Percentiles rank a stretch among this genome's conserved stretches.
Evolutionary conservation across 2,888 invertebrate genomes (phyloP).

Genomic region (Mellilla xanthometata): DNA sequence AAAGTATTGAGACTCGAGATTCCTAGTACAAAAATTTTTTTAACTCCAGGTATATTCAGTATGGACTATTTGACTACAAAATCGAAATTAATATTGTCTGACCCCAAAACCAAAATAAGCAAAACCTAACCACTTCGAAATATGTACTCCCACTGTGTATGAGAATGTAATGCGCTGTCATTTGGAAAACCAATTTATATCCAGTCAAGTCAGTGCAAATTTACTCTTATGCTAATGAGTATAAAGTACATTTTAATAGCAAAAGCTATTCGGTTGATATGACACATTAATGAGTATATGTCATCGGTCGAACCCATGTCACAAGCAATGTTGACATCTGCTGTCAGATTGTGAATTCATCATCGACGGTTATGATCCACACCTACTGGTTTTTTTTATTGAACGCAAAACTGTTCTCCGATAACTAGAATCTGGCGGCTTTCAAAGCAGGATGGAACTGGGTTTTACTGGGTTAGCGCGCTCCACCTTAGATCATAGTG

Average conservation of each 20-base stretch:
- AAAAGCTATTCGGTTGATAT: constrained; percentile 9
- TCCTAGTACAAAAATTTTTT: no score
- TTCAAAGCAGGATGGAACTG: no score
- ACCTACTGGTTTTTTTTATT: no score
- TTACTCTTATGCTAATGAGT: neutral
- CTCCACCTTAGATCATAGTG: no score
- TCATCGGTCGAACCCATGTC: constrained; percentile 27
- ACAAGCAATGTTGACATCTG: constrained; percentile 15
- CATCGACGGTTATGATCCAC: constrained; percentile 1
- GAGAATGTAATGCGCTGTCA: constrained; percentile 9
- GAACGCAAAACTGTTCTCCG: no score
- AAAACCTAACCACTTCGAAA: constrained; percentile 8
- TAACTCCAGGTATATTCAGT: no score
- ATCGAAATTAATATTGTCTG: no score
- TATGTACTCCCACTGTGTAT: constrained; percentile 10
- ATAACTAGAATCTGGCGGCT: no score
- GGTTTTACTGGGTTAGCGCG: no score
- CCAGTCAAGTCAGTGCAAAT: neutral
- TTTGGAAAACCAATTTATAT: constrained; percentile 6
- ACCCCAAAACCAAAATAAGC: constrained; percentile 2
- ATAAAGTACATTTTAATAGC: neutral
- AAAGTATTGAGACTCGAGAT: no score
- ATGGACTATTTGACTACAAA: no score
- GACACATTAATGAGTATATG: constrained; percentile 24
- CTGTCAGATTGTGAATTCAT: constrained; percentile 26